A percentile compares a stretch with the other conserved stretches of the same genome.
Conservation (phyloP, 2,113 vertebrate species). For the Rostratula benghalensis region DNA sequence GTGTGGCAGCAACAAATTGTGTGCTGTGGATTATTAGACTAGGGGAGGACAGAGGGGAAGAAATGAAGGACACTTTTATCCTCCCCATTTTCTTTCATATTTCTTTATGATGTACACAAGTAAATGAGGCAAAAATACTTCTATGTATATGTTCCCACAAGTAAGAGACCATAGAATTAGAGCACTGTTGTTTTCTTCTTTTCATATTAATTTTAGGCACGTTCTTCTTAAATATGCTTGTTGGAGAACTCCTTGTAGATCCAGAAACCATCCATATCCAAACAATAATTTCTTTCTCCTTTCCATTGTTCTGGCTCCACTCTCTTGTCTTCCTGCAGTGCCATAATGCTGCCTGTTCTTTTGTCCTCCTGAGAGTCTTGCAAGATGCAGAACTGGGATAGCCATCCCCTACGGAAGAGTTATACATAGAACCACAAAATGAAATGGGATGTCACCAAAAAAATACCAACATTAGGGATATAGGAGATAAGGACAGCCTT, state of each 20-base stretch:
- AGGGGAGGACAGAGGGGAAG: background rate
- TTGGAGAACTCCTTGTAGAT: background rate
- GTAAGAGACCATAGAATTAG: background rate
- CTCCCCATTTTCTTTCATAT: background rate
- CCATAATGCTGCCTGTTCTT: background rate
- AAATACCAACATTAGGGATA: background rate
- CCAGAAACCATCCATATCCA: background rate
- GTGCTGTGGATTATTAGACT: background rate
- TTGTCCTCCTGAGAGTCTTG: accelerated
- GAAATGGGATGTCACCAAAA: background rate
- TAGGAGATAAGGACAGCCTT: background rate
- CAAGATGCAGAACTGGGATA: background rate
- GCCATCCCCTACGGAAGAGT: background rate
- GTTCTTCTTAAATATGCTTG: background rate
- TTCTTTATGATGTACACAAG: background rate
- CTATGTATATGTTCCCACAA: background rate
- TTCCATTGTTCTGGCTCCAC: background rate
- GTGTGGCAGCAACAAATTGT: background rate
- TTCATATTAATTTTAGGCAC: background rate
- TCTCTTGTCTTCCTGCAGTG: background rate
- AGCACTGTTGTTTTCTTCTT: background rate
- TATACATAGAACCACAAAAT: background rate
- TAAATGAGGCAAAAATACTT: background rate
- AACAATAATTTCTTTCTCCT: background rate
- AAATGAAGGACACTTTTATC: background rate